A percentile compares a stretch with the other conserved stretches of the same genome.
Conservation (phyloP, 2,797 vertebrate species). For the Epinephelus malabaricus region DNA sequence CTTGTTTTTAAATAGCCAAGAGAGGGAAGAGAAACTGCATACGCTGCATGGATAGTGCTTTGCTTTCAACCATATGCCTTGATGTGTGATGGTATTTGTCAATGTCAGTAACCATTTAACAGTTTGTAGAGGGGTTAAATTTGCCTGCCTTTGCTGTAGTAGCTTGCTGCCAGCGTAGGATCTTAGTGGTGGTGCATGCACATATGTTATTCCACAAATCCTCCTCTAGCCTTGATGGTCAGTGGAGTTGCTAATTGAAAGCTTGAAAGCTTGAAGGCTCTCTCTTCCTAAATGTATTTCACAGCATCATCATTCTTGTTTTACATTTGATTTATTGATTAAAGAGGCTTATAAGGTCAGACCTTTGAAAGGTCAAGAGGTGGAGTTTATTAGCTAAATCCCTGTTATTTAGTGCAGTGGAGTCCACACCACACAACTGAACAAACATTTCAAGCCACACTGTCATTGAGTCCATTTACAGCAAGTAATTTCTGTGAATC, state of each 20-base stretch:
- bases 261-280: conserved; percentile 13
- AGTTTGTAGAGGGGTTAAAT: conserved; percentile 42
- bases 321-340: conserved; percentile 75
- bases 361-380: conserved; percentile 52
- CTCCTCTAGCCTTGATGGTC: conserved; percentile 58
- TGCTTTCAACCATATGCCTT: conserved; percentile 63
- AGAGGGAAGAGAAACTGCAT: conserved; percentile 55
- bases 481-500: neutral
- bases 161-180: conserved; percentile 1
- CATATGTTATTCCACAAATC: conserved; percentile 35
- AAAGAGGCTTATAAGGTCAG: conserved; percentile 57
- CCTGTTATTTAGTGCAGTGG: conserved; percentile 29
- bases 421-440: conserved; percentile 13
- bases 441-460: conserved; percentile 13
- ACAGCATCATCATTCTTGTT: conserved; percentile 68
- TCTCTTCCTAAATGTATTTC: conserved; percentile 36
- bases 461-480: conserved; percentile 4
- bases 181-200: neutral
- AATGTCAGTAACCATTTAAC: conserved; percentile 47
- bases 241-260: conserved; percentile 61
- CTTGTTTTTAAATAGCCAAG: conserved; percentile 63
- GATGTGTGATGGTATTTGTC: conserved; percentile 64
- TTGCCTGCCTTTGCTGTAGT: conserved; percentile 11
- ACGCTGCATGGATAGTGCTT: conserved; percentile 44
- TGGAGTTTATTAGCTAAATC: conserved; percentile 52